Evolutionary conservation across 2,888 invertebrate genomes (phyloP), one percentile per base, ranked within the genome.

Genomic region (Pasiphila rectangulata): DNA sequence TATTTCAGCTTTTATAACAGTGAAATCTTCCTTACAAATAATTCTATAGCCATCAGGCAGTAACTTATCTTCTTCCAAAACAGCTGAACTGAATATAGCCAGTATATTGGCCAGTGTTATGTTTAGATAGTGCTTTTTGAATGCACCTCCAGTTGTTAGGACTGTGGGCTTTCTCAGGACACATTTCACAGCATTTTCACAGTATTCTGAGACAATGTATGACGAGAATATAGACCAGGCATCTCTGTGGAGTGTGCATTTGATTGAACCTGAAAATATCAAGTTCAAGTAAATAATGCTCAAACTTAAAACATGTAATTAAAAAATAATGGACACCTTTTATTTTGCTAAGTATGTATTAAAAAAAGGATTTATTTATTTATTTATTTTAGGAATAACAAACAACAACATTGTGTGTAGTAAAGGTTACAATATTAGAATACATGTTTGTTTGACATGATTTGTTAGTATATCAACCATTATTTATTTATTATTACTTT

Each of bases 211-310:
- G 3, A 79, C 75, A 41, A 88, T 73, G 48, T 85, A 88, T 41
- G 78, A 57, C 16, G 87, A 80, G 52, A 88, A 86, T 51, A 68
- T 65, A 2, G 76, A 72, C 88, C 87, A 88, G n/a, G 83, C 86
- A 69, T 88, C 87, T 69, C 87, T 75, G 44, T 88, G 88, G 4
- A 88, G 67, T 13, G 87, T 88, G 42, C 86, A 84, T 56, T 88
- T 87, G 44, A 88, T 88, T 40, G 69, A 74, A 19, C 83, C 88
- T 88, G 66, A 29, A 78, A 78, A 53, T n/a, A n/a, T n/a, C n/a
- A n/a, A n/a, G n/a, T n/a, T n/a, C n/a, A n/a, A n/a, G n/a, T n/a
- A n/a, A n/a, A n/a, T n/a, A n/a, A n/a, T n/a, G n/a, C n/a, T n/a
- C n/a, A n/a, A n/a, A n/a, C n/a, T n/a, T n/a, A n/a, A n/a, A n/a